Base-by-base conservation (phyloP, 2,888 invertebrate genomes). In the Vesta saturnalis region DNA sequence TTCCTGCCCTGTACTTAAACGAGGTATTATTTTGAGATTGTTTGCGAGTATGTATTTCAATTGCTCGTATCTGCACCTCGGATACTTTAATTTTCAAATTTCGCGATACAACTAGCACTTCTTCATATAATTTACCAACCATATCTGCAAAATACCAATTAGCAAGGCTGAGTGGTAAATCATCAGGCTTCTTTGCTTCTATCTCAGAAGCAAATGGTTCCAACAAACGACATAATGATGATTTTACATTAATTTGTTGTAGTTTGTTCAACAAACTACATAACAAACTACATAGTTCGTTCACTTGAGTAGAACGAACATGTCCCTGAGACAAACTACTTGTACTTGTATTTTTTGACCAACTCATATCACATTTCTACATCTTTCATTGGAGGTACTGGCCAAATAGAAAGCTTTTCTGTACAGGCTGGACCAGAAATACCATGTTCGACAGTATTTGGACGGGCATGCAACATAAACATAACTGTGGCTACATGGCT, bases 11-110 rank as follows among this genome's bases (percentile, higher is more conserved):
- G 14, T 58, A 58, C 18, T 43, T 58, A 43, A 58, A 58, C 58
- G 39, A 58, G n/a, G n/a, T 43, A 21, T 58, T 58, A 43, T 58
- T 58, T 43, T 58, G 43, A 12, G n/a, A 12, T 19, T 58, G 58
- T 18, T 21, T 19, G n/a, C 43, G 35, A 19, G 43, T 58, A 6
- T 12, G 1, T 43, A 8, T n/a, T 19, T 58, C 58, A n/a, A 58
- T 19, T 19, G 39, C 47, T 15, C 16, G 15, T 16, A 47, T 47
- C 39, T 57, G 16, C 39, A 23, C 55, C 14, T 22, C 16, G 16
- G 16, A 16, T 16, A 16, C 16, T n/a, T 14, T 16, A 5, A 47
- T 47, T 16, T 47, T 16, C 16, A 47, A 47, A 16, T 47, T 47
- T 47, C 16, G 47, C 15, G 47, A 16, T 47, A 47, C 16, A 16